A percentile compares a stretch with the other conserved stretches of the same genome.
These are phyloP conservation scores for Montifringilla adamsi DNA, from an alignment of 2,113 vertebrate species.

Conservation along the genomic window DNA sequence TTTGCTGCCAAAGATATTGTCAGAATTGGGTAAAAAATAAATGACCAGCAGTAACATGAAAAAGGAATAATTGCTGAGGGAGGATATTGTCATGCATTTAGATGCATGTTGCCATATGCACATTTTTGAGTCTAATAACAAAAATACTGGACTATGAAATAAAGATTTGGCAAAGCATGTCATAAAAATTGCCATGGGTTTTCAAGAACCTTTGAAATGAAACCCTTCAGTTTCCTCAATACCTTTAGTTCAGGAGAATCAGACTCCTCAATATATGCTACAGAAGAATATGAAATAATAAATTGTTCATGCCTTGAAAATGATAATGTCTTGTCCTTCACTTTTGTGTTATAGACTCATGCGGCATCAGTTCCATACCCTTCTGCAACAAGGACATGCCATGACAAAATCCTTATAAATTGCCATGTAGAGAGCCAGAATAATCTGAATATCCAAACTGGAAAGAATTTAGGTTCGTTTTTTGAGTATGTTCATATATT, in stretches of 20 bases:
- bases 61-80: background rate
- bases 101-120: background rate
- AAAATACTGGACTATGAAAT: background rate
- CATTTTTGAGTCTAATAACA: background rate
- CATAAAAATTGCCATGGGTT: background rate
- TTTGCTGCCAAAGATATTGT: background rate
- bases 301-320: background rate
- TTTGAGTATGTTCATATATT: background rate
- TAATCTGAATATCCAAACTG: background rate
- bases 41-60: background rate
- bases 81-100: background rate
- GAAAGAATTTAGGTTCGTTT: background rate
- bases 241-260: background rate
- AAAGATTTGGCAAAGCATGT: background rate
- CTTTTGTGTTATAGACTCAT: background rate
- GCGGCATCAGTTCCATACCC: background rate
- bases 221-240: background rate
- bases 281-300: background rate
- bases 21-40: background rate
- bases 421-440: background rate
- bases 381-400: background rate
- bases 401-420: background rate
- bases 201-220: background rate
- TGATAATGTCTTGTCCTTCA: background rate
- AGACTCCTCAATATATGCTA: background rate